These are phyloP conservation scores for Aricia artaxerxes DNA, from an alignment of 2,888 invertebrate genomes.

Conservation along the genomic window DNA sequence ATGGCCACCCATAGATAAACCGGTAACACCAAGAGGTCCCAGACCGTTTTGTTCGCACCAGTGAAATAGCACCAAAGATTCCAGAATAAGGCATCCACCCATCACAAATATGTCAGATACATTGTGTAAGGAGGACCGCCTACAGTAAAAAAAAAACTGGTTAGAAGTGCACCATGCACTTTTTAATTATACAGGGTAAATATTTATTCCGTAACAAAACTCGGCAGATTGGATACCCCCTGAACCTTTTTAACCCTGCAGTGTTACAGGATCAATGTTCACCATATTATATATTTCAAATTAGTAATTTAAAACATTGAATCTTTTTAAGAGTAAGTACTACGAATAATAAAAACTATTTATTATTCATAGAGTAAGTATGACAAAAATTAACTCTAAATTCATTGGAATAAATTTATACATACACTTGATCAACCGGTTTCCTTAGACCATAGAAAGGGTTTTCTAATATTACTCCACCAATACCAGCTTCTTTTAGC, in stretches of 20 bases:
- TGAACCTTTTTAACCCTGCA: neutral
- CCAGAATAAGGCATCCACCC: conserved; percentile 97
- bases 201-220: neutral
- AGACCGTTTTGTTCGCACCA: conserved; percentile 96
- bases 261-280: neutral
- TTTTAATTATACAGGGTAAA: neutral
- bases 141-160: conserved; percentile 52
- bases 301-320: too few species aligned
- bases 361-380: too few species aligned
- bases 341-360: too few species aligned
- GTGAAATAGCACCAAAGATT: conserved; percentile 93
- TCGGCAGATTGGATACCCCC: neutral
- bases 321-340: too few species aligned
- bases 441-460: conserved; percentile 96
- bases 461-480: conserved; percentile 96
- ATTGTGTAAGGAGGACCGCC: conserved; percentile 94
- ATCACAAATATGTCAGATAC: conserved; percentile 99
- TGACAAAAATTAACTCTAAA: too few species aligned
- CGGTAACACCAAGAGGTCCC: conserved; percentile 96
- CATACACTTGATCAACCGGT: conserved; percentile 91
- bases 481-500: conserved; percentile 93
- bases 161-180: conserved; percentile 22
- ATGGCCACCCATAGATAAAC: conserved; percentile 98
- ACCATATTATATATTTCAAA: too few species aligned
- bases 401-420: conserved; percentile 37